phyloP scores from a whole-genome alignment of 2,888 invertebrate genomes.

The Chelonus formosanus region DNA sequence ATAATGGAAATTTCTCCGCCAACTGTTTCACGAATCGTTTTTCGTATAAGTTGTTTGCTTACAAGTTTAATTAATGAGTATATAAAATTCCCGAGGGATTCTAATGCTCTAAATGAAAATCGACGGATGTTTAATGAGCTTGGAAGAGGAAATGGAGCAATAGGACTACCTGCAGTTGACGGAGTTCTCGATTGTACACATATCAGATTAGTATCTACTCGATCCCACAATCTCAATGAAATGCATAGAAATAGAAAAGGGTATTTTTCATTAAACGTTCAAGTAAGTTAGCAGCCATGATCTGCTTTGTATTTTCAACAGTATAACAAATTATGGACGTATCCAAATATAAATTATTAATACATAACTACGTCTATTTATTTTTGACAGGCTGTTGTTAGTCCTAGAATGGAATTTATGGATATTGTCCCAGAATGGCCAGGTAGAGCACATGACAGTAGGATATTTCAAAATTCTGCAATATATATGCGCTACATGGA shows the following conservation, averaged over 20 bases:
- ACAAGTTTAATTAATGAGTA: slow-evolving; percentile 31
- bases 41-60: slow-evolving; percentile 33
- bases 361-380: neutral
- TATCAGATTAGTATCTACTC: slow-evolving; percentile 31
- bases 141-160: slow-evolving; percentile 36
- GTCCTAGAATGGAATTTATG: slow-evolving; percentile 36
- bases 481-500: slow-evolving; percentile 30
- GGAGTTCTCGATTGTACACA: slow-evolving; percentile 41
- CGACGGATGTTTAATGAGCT: slow-evolving; percentile 25
- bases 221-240: slow-evolving; percentile 37
- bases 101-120: slow-evolving; percentile 32
- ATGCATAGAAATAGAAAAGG: slow-evolving; percentile 40
- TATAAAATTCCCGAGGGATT: slow-evolving; percentile 35
- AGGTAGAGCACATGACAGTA: slow-evolving; percentile 39
- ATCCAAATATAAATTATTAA: slow-evolving; percentile 13
- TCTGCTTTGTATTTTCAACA: no score
- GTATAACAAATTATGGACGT: slow-evolving; percentile 8
- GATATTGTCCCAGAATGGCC: slow-evolving; percentile 42
- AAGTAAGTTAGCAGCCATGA: slow-evolving; percentile 29
- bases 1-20: slow-evolving; percentile 30
- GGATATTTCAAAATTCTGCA: slow-evolving; percentile 40
- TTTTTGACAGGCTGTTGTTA: slow-evolving; percentile 35
- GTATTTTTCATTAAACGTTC: slow-evolving; percentile 43
- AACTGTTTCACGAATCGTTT: slow-evolving; percentile 37
- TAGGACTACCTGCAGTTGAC: slow-evolving; percentile 37